phyloP scores from a whole-genome alignment of 1,140 invertebrate genomes.

The Zaprionus vittiger region DNA sequence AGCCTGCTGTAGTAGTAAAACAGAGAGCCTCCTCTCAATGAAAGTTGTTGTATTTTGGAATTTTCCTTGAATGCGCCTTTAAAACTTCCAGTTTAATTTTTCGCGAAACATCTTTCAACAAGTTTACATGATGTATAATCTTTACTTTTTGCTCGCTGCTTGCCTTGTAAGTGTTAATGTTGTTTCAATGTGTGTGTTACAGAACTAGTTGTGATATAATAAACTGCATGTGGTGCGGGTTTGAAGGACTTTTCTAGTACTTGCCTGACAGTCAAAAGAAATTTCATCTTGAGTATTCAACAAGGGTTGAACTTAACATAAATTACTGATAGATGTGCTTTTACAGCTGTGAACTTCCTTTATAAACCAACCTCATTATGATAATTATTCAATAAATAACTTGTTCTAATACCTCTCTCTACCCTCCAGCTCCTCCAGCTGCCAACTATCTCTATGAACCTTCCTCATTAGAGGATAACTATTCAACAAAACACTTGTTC shows the following conservation, averaged over 20 bases:
- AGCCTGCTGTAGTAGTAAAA: conserved; percentile 2
- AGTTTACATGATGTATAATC: conserved; percentile 51
- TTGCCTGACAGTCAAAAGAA: not conserved
- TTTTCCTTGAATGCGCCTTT: conserved; percentile 32
- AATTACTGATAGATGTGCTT: no score
- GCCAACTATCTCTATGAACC: no score
- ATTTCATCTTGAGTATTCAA: no score
- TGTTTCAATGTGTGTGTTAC: not conserved
- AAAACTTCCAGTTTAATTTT: conserved; percentile 34
- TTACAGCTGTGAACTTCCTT: no score
- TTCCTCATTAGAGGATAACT: no score
- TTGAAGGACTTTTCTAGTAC: not conserved
- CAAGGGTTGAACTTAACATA: no score
- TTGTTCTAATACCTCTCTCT: no score
- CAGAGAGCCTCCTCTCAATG: conserved; percentile 42
- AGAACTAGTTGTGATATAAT: not conserved
- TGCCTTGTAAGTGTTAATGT: conserved; percentile 62
- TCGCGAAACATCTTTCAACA: not conserved
- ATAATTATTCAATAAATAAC: no score
- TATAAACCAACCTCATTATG: no score
- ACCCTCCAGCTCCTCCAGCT: no score
- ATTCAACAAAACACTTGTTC: not conserved
- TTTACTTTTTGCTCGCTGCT: conserved; percentile 45
- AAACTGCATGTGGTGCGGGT: not conserved
- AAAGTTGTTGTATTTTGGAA: conserved; percentile 63